Percentiles rank a stretch among this genome's conserved stretches.
phyloP scores from a whole-genome alignment of 2,113 vertebrate species.

The Grallaria varia region DNA sequence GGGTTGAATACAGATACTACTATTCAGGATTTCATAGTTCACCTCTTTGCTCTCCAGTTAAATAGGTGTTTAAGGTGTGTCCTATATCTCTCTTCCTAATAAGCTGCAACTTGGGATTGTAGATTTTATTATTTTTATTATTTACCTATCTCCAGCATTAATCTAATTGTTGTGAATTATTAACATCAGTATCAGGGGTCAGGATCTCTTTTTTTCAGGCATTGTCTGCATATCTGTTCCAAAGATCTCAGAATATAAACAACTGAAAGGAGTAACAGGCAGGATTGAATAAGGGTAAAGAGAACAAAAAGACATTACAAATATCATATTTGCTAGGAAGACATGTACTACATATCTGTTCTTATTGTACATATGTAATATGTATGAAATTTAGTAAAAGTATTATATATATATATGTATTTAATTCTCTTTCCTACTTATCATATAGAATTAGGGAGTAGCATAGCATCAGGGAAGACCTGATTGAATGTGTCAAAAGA shows the following conservation, averaged over 20 bases:
- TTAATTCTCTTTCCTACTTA: neutral
- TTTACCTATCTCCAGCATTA: neutral
- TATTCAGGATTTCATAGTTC: neutral
- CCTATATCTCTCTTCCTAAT: neutral
- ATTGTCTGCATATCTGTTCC: neutral
- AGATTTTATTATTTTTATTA: neutral
- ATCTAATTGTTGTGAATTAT: neutral
- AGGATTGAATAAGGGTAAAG: neutral
- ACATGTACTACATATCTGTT: neutral
- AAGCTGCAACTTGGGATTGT: neutral
- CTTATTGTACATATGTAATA: neutral
- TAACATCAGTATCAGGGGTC: neutral
- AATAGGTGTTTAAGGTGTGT: neutral
- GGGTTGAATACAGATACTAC: neutral
- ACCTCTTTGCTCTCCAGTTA: neutral
- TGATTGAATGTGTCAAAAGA: neutral
- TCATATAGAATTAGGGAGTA: neutral
- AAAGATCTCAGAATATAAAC: neutral
- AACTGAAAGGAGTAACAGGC: neutral
- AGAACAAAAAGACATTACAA: neutral
- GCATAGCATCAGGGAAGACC: neutral
- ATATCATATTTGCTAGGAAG: neutral
- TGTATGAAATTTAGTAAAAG: neutral
- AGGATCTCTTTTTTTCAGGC: neutral
- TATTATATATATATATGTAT: neutral